phyloP scores from a whole-genome alignment of 2,888 invertebrate species.

The Polyommatus iphigenia region DNA sequence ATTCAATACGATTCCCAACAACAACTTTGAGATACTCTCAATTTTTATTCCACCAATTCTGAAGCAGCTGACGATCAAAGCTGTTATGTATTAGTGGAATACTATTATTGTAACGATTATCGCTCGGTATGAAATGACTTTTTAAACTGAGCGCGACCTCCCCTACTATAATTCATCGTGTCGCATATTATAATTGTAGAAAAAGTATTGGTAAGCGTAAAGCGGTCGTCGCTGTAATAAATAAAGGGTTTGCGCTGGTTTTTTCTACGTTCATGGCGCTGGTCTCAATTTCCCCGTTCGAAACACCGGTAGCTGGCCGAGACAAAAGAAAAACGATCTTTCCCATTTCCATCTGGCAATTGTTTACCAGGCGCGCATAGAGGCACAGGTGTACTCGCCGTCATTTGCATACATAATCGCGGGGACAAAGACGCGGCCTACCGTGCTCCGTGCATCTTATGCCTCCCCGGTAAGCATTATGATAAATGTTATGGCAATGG shows the following conservation, averaged over 20 bases:
- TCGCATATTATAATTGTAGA: too few species aligned
- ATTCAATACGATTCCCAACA: too few species aligned
- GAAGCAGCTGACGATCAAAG: too few species aligned
- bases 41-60: too few species aligned
- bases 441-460: slow-evolving; percentile 49
- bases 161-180: too few species aligned
- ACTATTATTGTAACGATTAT: too few species aligned
- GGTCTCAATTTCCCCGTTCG: slow-evolving; percentile 37
- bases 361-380: slow-evolving; percentile 68
- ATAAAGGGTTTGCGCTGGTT: slow-evolving; percentile 26
- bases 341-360: slow-evolving; percentile 64
- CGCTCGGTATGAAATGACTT: too few species aligned
- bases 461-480: slow-evolving; percentile 66
- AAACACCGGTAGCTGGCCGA: slow-evolving; percentile 51
- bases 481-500: slow-evolving; percentile 70
- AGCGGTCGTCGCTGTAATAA: background rate
- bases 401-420: slow-evolving; percentile 66
- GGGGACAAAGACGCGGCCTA: slow-evolving; percentile 62
- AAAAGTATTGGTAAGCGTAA: background rate
- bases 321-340: slow-evolving; percentile 49
- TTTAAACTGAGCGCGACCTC: too few species aligned
- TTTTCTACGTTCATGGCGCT: too few species aligned
- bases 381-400: slow-evolving; percentile 57
- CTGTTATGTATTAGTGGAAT: too few species aligned
- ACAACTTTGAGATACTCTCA: too few species aligned